Base-by-base conservation (phyloP, 2,888 invertebrate species). In the Marasmarcha lunaedactyla region DNA sequence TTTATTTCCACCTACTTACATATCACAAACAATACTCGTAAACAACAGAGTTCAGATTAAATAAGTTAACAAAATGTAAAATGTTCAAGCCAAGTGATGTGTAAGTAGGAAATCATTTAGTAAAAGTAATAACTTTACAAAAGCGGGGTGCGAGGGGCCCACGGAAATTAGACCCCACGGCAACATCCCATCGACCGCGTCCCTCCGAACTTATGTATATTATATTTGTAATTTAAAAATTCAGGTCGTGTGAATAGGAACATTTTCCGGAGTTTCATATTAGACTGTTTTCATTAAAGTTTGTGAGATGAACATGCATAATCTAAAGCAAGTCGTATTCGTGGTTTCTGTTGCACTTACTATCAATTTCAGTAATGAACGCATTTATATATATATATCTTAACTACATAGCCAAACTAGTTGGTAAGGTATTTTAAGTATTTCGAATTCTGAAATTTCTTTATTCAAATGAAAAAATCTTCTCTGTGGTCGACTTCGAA, bases 91-190 rank as follows among this genome's bases (percentile, higher is more conserved):
- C 51, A 54, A 59, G 63, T 54, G 58, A 57, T 54, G 51, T 53
- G 53, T 57, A 5, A 9, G 6, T 6, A 9, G 25, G 5, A 25
- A 5, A 9, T 5, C 25, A 9, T 25, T 25, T 25, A 25, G 25
- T 25, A 9, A 25, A 25, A 25, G 59, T 67, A 63, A 64, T 63
- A 63, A 63, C 58, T 63, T 52, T 44, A 44, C 42, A 41, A 47
- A 49, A 46, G 45, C 36, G 35, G 38, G 27, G 46, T 40, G 51
- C 46, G 47, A 50, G 50, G 49, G 46, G 53, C 51, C 49, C 53
- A 52, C 67, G 68, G 69, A 69, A 68, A 70, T 70, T 65, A 66
- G 59, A 64, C 65, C 52, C 56, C 59, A 59, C 59, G 59, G 63
- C 63, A 65, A 65, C 66, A 65, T 67, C 63, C 64, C 25, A 9